Base-by-base conservation (phyloP, 2,797 vertebrate genomes). In the Mormyrops boulengeri region DNA sequence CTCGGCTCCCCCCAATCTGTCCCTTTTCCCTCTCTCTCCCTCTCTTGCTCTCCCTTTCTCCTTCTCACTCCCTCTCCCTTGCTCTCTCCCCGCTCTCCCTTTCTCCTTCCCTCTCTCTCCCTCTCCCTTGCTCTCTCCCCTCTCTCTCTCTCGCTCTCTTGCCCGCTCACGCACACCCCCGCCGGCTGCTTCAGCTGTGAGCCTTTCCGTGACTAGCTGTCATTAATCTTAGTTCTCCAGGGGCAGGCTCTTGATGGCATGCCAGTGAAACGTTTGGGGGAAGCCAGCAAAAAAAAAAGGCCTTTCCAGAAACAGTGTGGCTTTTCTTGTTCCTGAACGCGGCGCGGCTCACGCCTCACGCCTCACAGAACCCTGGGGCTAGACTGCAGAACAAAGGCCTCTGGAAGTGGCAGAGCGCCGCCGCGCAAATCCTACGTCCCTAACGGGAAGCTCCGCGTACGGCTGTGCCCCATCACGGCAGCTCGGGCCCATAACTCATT, bases 161-260 rank as follows among this genome's bases (percentile, higher is more conserved):
- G 1, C 73, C 1, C 34, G 2, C 73, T 41, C 73, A 9, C 91
- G 57, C 84, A 86, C 88, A 55, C 41, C 9, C 5, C n/a, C 38
- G 17, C 19, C 22, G 88, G 69, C 57, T 73, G 80, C 88, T 85
- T 88, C 90, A 90, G 93, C 91, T 94, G 91, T 85, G 88, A 95
- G 92, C 93, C 95, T 94, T 96, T 95, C 93, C 95, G 96, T 97
- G 96, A 96, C 96, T 96, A 95, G 95, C 95, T 96, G 94, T 96
- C 95, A 96, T 96, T 97, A 96, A 96, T 97, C 95, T 96, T 94
- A 93, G 87, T 92, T 95, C 94, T 95, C 94, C 92, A 91, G 93
- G 95, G 96, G 95, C 95, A 95, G 95, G 93, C 95, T 95, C 92
- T 96, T 96, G 96, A 95, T 93, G 92, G 91, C 14, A 86, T 95